A percentile compares a stretch with the other conserved stretches of the same genome.
Conservation (phyloP, 2,888 invertebrate species). For the Metalampra italica region DNA sequence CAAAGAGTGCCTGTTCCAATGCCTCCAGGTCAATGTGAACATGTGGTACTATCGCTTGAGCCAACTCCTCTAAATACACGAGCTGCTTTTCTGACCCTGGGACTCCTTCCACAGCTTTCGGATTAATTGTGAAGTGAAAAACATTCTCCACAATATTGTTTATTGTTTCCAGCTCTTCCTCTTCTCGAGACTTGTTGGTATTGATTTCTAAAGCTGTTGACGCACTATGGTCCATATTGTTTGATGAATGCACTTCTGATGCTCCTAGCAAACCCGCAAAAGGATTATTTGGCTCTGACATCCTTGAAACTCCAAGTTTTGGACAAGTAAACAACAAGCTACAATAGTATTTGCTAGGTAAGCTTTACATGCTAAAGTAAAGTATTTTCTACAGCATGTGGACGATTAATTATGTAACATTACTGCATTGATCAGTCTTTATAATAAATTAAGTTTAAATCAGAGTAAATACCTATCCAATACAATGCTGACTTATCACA, state of each 20-base stretch:
- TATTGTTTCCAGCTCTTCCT: slow-evolving; percentile 50
- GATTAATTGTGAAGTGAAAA: slow-evolving; percentile 84
- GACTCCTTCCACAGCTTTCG: slow-evolving; percentile 48
- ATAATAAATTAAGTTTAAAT: too few species aligned
- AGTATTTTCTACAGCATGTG: too few species aligned
- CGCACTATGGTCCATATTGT: slow-evolving; percentile 34
- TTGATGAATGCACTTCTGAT: slow-evolving; percentile 36
- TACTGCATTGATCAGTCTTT: slow-evolving; percentile 1
- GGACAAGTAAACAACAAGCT: slow-evolving; percentile 17
- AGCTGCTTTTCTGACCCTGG: slow-evolving; percentile 58
- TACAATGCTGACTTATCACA: slow-evolving; percentile 37
- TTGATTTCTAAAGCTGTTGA: slow-evolving; percentile 31
- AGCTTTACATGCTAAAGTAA: neutral
- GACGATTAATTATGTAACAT: neutral
- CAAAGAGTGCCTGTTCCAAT: slow-evolving; percentile 88
- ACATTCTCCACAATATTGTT: slow-evolving; percentile 82
- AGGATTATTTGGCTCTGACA: slow-evolving; percentile 69
- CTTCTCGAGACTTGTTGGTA: slow-evolving; percentile 36
- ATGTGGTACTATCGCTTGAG: slow-evolving; percentile 64
- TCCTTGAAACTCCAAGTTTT: slow-evolving; percentile 22
- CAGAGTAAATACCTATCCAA: neutral
- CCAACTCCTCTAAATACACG: slow-evolving; percentile 83
- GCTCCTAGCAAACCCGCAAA: slow-evolving; percentile 62
- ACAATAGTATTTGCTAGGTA: neutral
- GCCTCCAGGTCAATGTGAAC: slow-evolving; percentile 80